phyloP scores from a whole-genome alignment of 1,140 invertebrate genomes.

The Dendrolimus kikuchii region DNA sequence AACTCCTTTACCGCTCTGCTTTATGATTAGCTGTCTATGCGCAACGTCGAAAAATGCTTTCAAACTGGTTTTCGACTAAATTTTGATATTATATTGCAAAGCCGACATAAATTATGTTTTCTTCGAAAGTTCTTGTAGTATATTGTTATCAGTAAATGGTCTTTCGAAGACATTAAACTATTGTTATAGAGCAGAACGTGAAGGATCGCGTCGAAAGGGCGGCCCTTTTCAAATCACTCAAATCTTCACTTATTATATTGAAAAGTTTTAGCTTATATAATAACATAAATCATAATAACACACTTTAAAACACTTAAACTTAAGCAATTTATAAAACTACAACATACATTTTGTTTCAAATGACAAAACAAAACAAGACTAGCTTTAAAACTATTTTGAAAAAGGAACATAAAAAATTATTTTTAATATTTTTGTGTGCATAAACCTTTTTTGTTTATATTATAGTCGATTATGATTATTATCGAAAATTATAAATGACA shows the following conservation, averaged over 20 bases:
- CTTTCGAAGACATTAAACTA: conserved; percentile 46
- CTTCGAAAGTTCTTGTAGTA: conserved; percentile 48
- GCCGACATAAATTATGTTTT: conserved; percentile 35
- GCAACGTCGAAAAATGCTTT: conserved; percentile 12
- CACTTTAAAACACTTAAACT: too few relatives aligned
- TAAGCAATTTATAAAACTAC: too few relatives aligned
- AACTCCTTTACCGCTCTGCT: conserved; percentile 24
- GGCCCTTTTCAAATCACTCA: conserved; percentile 23
- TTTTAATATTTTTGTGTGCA: too few relatives aligned
- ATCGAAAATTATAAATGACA: too few relatives aligned
- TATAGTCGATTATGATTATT: too few relatives aligned
- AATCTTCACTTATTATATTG: conserved; percentile 24
- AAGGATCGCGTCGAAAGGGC: conserved; percentile 27
- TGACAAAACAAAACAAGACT: too few relatives aligned
- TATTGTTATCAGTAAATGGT: conserved; percentile 33
- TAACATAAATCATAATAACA: conserved; percentile 26
- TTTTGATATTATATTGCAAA: conserved; percentile 30
- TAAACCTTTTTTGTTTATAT: too few relatives aligned
- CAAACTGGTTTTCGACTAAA: conserved; percentile 38
- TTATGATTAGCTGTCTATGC: conserved; percentile 33
- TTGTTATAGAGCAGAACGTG: conserved; percentile 16
- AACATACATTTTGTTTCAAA: too few relatives aligned
- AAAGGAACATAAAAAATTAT: too few relatives aligned
- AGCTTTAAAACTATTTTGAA: too few relatives aligned
- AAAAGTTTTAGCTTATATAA: conserved; percentile 21